Percentiles rank a stretch among this genome's conserved stretches.
These are phyloP conservation scores for Leptocoma aspasia DNA, from an alignment of 2,113 vertebrate genomes.

Conservation along the genomic window DNA sequence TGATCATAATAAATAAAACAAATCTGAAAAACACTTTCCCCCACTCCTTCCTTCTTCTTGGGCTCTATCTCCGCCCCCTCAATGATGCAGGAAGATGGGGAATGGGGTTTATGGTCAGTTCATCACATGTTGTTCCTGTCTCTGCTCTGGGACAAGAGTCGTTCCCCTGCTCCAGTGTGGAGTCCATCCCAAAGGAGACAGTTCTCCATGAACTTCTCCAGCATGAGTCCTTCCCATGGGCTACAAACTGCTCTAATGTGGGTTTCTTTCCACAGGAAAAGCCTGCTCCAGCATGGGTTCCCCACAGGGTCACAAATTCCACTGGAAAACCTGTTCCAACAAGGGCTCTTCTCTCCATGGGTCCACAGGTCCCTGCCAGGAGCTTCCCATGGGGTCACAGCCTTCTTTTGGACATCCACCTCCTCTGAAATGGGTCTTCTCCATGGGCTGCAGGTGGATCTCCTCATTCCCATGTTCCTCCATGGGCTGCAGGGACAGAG, in stretches of 20 bases:
- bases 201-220: background rate
- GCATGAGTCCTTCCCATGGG: background rate
- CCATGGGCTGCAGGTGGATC: background rate
- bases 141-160: background rate
- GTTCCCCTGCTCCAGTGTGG: background rate
- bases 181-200: accelerated
- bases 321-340: background rate
- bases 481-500: background rate
- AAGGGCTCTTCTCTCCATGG: background rate
- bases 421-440: background rate
- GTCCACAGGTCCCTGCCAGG: background rate
- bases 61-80: background rate
- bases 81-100: background rate
- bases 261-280: background rate
- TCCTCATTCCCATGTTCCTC: background rate
- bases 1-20: background rate
- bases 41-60: background rate
- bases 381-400: background rate
- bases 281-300: background rate
- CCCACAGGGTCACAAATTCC: background rate
- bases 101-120: background rate
- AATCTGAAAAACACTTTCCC: background rate
- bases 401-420: background rate
- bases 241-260: background rate
- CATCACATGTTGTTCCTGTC: background rate